Percentiles rank a stretch among this genome's conserved stretches.
Conservation (phyloP, 2,888 invertebrate genomes). For the Netelia melanura region DNA sequence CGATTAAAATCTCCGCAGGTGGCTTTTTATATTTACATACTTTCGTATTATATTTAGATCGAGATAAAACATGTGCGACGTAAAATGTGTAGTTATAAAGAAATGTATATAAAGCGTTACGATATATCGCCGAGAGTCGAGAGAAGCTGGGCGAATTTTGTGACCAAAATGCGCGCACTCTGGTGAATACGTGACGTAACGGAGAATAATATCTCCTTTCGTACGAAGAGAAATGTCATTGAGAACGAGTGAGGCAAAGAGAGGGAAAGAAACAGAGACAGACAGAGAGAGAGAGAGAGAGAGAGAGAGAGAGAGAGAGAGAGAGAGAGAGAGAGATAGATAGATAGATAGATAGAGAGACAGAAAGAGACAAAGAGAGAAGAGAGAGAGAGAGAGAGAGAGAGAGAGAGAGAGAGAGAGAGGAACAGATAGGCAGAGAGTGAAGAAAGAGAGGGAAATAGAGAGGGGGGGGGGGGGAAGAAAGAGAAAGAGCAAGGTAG, state of each 20-base stretch:
- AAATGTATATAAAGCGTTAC: background rate
- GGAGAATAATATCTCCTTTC: conserved; percentile 51
- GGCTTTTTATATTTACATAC: too few species aligned
- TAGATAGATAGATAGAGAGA: too few species aligned
- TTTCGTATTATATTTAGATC: background rate
- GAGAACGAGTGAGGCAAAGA: background rate
- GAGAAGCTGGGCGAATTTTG: conserved; percentile 4
- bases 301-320: too few species aligned
- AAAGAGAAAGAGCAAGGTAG: background rate
- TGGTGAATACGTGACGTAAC: conserved; percentile 52
- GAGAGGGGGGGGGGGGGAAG: too few species aligned
- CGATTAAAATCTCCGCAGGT: too few species aligned
- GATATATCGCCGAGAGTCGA: background rate
- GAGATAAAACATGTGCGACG: background rate
- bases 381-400: background rate
- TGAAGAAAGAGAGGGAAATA: too few species aligned
- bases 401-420: too few species aligned
- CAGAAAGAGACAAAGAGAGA: conserved; percentile 11
- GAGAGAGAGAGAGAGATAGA: too few species aligned
- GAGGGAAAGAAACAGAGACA: background rate
- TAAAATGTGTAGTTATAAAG: background rate
- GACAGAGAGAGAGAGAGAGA: background rate
- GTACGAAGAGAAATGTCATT: conserved; percentile 25
- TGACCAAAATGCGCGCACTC: conserved; percentile 35
- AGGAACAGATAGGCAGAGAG: too few species aligned